These are phyloP conservation scores for Takifugu rubripes DNA, from an alignment of 2,797 vertebrate genomes.

Conservation along the genomic window DNA sequence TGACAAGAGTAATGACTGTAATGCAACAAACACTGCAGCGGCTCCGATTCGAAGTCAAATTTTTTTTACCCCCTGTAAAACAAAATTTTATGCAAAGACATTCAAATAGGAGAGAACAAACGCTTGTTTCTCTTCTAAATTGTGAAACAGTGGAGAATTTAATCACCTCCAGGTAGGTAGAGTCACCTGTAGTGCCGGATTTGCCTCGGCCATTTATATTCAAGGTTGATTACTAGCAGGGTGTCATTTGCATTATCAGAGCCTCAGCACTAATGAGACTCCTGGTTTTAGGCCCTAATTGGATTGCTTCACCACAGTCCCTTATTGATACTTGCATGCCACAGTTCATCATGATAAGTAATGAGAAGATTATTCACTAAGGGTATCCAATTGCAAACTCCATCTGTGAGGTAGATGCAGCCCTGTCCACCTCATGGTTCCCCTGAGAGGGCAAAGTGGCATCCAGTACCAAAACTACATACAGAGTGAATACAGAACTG, in stretches of 20 bases:
- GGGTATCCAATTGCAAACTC: conserved; percentile 72
- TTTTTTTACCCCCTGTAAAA: conserved; percentile 1
- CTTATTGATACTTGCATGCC: conserved; percentile 82
- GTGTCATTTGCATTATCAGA: conserved; percentile 79
- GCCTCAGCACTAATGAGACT: conserved; percentile 79
- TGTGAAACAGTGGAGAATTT: conserved; percentile 46
- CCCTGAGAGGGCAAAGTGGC: conserved; percentile 33
- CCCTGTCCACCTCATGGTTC: conserved; percentile 43
- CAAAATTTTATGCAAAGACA: conserved; percentile 6
- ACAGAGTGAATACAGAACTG: conserved; percentile 3
- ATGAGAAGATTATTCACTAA: conserved; percentile 81
- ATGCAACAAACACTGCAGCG: not conserved
- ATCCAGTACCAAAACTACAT: conserved; percentile 34
- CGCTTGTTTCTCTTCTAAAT: conserved; percentile 28
- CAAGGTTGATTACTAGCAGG: conserved; percentile 70
- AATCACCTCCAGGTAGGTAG: conserved; percentile 57
- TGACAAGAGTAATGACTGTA: not conserved
- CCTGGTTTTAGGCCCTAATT: conserved; percentile 79
- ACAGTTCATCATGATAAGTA: conserved; percentile 83
- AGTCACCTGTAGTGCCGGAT: conserved; percentile 66
- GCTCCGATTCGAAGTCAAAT: not conserved
- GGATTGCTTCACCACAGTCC: conserved; percentile 77
- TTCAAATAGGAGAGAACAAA: not conserved
- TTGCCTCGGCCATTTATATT: conserved; percentile 72
- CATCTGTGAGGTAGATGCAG: conserved; percentile 66